These are phyloP conservation scores for Tenthredo scrophulariae DNA, from an alignment of 2,888 invertebrate genomes.

Conservation along the genomic window DNA sequence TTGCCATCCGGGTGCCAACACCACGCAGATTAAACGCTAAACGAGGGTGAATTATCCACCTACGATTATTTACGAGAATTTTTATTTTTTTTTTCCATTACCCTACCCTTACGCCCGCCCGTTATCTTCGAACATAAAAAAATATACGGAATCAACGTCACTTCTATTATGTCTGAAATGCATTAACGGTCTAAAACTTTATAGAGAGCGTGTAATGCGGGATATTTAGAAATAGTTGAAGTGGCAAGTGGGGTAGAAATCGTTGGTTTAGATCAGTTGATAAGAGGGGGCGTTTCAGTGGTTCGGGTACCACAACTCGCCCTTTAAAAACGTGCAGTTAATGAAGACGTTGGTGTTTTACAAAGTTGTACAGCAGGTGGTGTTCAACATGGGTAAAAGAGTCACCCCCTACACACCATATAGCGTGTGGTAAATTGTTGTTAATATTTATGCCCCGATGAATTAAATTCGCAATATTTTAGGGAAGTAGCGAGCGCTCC, in stretches of 20 bases:
- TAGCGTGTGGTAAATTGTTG: conserved; percentile 40
- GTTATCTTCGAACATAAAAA: not conserved
- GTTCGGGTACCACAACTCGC: conserved; percentile 13
- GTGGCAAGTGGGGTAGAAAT: conserved; percentile 15
- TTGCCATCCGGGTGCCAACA: conserved; percentile 26
- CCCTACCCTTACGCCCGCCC: not conserved
- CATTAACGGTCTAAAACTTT: not conserved
- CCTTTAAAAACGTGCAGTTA: conserved; percentile 41
- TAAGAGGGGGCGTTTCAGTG: conserved; percentile 14
- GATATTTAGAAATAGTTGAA: conserved; percentile 17
- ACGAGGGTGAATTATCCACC: conserved; percentile 41
- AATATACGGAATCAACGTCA: not conserved
- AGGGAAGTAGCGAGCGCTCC: not conserved
- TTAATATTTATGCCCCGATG: not conserved
- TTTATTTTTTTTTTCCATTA: not conserved
- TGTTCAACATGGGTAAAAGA: not conserved
- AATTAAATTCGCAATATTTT: conserved; percentile 9
- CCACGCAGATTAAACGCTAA: conserved; percentile 23
- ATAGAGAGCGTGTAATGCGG: no score
- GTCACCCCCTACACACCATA: not conserved
- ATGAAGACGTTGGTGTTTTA: conserved; percentile 46
- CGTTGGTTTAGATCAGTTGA: not conserved
- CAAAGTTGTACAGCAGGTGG: conserved; percentile 39
- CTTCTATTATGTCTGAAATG: not conserved
- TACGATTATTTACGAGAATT: conserved; percentile 26